Percentiles rank a stretch among this genome's conserved stretches.
Evolutionary conservation across 35 echinoderm and acorn worm species (phyloP).

Genomic region (Holothuria glaberrima): DNA sequence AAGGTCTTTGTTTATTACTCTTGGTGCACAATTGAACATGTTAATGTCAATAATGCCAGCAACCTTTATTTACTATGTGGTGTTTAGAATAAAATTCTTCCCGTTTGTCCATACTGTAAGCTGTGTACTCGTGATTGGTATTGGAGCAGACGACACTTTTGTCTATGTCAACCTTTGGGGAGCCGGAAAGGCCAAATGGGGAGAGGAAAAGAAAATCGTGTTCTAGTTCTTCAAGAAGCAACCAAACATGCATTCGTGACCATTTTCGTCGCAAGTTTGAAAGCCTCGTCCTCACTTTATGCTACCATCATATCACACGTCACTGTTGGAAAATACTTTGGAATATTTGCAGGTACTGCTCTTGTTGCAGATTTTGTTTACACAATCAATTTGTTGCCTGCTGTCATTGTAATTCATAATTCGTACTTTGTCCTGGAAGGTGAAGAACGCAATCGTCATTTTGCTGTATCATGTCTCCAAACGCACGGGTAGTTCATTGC

Average conservation of each 20-base stretch:
- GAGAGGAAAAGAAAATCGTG: conserved; percentile 14
- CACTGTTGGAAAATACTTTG: conserved; percentile 73
- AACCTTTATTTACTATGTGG: conserved; percentile 77
- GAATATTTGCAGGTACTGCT: conserved; percentile 76
- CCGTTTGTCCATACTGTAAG: conserved; percentile 74
- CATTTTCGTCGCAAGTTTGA: conserved; percentile 93
- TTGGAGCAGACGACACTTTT: conserved; percentile 97
- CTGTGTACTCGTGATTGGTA: conserved; percentile 75
- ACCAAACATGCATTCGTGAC: conserved; percentile 69
- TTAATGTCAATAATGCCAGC: conserved; percentile 73
- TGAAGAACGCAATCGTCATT: too few relatives aligned
- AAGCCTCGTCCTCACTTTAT: conserved; percentile 76
- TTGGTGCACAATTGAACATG: conserved; percentile 67
- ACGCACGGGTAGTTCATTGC: not conserved
- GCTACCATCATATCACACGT: conserved; percentile 65
- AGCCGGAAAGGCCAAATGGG: conserved; percentile 45
- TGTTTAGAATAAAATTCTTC: conserved; percentile 79
- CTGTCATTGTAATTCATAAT: conserved; percentile 84
- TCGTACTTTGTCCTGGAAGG: conserved; percentile 19
- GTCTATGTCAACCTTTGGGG: conserved; percentile 94
- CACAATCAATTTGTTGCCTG: conserved; percentile 83
- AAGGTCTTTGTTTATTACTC: conserved; percentile 73
- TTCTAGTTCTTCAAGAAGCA: conserved; percentile 60
- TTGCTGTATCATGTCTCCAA: too few relatives aligned
- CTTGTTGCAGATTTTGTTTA: conserved; percentile 81